Conservation (phyloP, 2,888 invertebrate genomes). For the Stegana nigrithorax region DNA sequence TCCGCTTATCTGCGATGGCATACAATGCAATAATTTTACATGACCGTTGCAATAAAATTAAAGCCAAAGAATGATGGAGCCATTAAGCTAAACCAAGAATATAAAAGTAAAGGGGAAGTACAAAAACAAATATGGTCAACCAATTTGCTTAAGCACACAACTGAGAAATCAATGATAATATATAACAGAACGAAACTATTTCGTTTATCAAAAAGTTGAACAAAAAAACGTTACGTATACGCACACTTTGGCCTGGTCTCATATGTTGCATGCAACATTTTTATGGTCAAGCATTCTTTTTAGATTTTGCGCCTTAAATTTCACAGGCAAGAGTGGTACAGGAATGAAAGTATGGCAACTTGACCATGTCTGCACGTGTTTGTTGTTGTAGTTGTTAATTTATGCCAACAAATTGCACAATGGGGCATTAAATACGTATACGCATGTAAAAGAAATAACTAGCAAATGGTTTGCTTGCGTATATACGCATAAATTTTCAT, state of each 20-base stretch:
- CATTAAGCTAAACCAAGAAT: not conserved
- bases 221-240: not conserved
- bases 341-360: too few species aligned
- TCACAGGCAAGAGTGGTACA: not conserved
- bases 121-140: not conserved
- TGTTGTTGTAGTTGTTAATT: slow-evolving; percentile 38
- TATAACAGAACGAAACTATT: not conserved
- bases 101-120: not conserved
- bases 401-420: slow-evolving; percentile 48
- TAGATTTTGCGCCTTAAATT: not conserved
- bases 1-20: too few species aligned
- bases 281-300: not conserved
- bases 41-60: too few species aligned
- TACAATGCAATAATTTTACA: too few species aligned
- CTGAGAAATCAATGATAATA: slow-evolving; percentile 9
- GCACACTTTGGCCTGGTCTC: not conserved
- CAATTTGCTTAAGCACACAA: not conserved
- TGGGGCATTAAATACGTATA: slow-evolving; percentile 45
- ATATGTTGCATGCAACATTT: not conserved
- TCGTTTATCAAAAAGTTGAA: not conserved
- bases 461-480: too few species aligned
- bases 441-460: not conserved
- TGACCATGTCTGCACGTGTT: slow-evolving; percentile 24
- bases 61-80: too few species aligned
- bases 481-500: slow-evolving; percentile 29